Evolutionary conservation across 2,113 vertebrate species (phyloP).

Genomic region (Ia io): DNA sequence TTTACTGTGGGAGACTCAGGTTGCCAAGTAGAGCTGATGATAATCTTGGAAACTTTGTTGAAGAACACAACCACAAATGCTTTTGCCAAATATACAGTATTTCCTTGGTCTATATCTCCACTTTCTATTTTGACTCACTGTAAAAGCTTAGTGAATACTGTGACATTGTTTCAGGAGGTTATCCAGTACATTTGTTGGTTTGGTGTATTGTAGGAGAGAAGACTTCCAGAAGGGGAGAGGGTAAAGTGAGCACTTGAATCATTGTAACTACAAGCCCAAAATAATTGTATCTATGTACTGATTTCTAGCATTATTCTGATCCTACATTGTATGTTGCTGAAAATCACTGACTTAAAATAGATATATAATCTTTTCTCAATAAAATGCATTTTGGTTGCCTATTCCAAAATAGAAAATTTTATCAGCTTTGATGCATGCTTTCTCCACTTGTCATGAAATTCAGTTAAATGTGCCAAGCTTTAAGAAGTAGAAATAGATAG

Average conservation of each 20-base stretch:
- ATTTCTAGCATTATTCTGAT: conserved; percentile 61
- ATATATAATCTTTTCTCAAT: conserved; percentile 49
- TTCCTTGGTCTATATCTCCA: conserved; percentile 79
- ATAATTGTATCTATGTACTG: conserved; percentile 64
- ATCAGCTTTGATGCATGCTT: not conserved
- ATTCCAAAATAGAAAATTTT: not conserved
- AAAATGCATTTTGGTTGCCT: conserved; percentile 30
- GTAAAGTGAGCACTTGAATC: not conserved
- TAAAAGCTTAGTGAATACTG: conserved; percentile 74
- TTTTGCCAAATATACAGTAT: conserved; percentile 81
- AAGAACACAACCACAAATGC: conserved; percentile 79
- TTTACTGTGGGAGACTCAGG: conserved; percentile 65
- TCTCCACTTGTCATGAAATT: conserved; percentile 32
- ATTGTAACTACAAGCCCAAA: conserved; percentile 63
- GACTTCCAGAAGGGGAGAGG: conserved; percentile 49
- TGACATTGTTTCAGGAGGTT: conserved; percentile 78
- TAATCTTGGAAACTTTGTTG: conserved; percentile 81
- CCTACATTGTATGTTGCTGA: conserved; percentile 50
- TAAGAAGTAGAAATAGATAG: conserved; percentile 65
- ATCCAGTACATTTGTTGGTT: conserved; percentile 30
- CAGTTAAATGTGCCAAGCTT: conserved; percentile 29
- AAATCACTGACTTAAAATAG: conserved; percentile 32
- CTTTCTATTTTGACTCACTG: conserved; percentile 75
- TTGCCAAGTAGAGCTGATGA: conserved; percentile 79
- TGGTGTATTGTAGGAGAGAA: conserved; percentile 67